Evolutionary conservation across 2,888 invertebrate genomes (phyloP).

Genomic region (Dasysyrphus tricinctus): DNA sequence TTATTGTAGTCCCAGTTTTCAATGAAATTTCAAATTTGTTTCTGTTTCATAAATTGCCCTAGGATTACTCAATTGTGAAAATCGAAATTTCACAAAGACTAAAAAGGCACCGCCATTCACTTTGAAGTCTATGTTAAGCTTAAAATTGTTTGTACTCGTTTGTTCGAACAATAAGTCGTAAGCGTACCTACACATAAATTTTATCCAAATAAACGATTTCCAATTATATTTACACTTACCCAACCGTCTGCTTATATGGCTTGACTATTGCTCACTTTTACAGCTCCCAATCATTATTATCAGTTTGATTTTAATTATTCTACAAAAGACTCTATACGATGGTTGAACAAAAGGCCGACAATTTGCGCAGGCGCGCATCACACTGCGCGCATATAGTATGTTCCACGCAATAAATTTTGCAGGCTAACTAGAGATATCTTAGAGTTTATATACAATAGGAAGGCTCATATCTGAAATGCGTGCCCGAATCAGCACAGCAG

Average conservation of each 20-base stretch:
- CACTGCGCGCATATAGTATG: slow-evolving; percentile 33
- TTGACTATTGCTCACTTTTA: slow-evolving; percentile 55
- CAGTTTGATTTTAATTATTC: slow-evolving; percentile 65
- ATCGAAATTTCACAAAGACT: too few relatives aligned
- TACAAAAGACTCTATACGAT: slow-evolving; percentile 19
- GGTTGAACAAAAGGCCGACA: slow-evolving; percentile 50
- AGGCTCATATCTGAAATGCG: slow-evolving; percentile 33
- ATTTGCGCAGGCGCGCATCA: slow-evolving; percentile 33
- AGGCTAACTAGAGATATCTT: slow-evolving; percentile 40
- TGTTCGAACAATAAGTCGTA: slow-evolving; percentile 1
- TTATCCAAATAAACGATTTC: slow-evolving; percentile 43
- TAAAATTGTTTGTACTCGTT: too few relatives aligned
- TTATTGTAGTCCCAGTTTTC: too few relatives aligned
- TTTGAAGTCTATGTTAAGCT: too few relatives aligned
- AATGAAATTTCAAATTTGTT: too few relatives aligned
- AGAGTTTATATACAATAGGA: neutral
- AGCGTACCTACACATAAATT: neutral
- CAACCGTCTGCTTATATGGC: neutral
- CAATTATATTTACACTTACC: slow-evolving; percentile 18
- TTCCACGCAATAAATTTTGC: slow-evolving; percentile 74
- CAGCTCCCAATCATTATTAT: slow-evolving; percentile 66
- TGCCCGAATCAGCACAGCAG: neutral
- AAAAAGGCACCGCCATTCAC: too few relatives aligned
- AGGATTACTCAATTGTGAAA: too few relatives aligned
- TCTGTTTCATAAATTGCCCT: too few relatives aligned